Conservation (phyloP, 2,797 vertebrate genomes). For the Typhlichthys subterraneus region DNA sequence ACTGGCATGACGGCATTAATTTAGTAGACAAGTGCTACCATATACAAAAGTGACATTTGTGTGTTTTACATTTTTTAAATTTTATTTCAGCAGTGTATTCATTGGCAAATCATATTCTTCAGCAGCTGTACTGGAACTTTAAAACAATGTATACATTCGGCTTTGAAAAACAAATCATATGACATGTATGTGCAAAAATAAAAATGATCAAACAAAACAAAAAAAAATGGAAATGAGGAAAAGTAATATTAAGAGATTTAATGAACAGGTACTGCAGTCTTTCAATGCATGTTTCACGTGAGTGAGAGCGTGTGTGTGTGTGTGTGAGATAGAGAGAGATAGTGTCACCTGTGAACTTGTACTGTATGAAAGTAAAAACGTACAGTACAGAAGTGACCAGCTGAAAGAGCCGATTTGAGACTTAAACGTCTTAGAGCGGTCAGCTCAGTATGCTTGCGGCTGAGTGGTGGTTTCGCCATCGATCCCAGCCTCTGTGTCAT, state of each 20-base stretch:
- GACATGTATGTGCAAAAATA: conserved; percentile 23
- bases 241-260: background rate
- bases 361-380: conserved; percentile 55
- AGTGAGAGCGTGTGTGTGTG: conserved; percentile 20
- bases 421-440: conserved; percentile 50
- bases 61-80: no score
- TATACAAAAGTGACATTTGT: no score
- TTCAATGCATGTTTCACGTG: no score
- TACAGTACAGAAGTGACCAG: conserved; percentile 50
- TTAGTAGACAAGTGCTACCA: no score
- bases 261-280: no score
- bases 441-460: conserved; percentile 56
- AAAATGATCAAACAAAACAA: conserved; percentile 11
- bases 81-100: background rate
- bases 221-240: conserved; percentile 2
- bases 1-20: no score
- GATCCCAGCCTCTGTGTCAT: conserved; percentile 73
- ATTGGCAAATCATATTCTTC: conserved; percentile 3
- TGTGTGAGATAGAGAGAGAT: conserved; percentile 25
- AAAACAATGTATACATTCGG: no score
- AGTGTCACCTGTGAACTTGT: conserved; percentile 33
- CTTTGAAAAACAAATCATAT: background rate
- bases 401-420: conserved; percentile 65
- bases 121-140: background rate
- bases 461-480: conserved; percentile 64